Percentiles rank a stretch among this genome's conserved stretches.
These are phyloP conservation scores for Oreochromis tanganicae DNA, from an alignment of 2,113 vertebrate genomes.

Conservation along the genomic window DNA sequence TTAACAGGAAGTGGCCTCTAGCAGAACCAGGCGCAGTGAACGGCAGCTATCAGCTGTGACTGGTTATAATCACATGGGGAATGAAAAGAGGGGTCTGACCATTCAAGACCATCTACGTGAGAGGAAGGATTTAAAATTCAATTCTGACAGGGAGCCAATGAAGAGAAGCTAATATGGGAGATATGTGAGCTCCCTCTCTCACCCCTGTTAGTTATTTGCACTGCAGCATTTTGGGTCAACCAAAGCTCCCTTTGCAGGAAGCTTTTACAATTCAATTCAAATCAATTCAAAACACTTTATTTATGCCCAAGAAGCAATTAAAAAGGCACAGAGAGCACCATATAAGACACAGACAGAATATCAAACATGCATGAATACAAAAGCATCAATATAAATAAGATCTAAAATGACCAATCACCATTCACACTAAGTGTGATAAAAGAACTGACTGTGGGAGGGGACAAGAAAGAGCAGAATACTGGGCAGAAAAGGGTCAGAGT, in stretches of 20 bases:
- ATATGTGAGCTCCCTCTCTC: neutral
- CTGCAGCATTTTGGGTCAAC: neutral
- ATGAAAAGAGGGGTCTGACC: neutral
- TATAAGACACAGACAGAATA: neutral
- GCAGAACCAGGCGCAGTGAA: neutral
- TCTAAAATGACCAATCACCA: neutral
- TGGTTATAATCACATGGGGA: neutral
- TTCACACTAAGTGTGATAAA: neutral
- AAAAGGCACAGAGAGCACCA: neutral
- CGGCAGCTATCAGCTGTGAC: neutral
- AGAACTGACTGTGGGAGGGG: neutral
- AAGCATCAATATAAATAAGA: rapidly evolving
- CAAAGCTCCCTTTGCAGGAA: neutral
- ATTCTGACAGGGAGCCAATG: neutral
- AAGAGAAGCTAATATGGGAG: neutral
- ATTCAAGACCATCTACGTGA: neutral
- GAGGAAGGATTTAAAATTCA: neutral
- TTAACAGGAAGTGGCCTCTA: neutral
- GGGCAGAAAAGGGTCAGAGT: neutral
- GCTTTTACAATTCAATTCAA: neutral
- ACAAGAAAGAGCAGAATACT: neutral
- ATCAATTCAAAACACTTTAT: neutral
- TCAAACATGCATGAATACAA: neutral
- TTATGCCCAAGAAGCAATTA: neutral
- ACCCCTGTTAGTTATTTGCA: neutral